These are phyloP conservation scores for Eutolmus rufibarbis DNA, from an alignment of 2,888 invertebrate species.

Conservation along the genomic window DNA sequence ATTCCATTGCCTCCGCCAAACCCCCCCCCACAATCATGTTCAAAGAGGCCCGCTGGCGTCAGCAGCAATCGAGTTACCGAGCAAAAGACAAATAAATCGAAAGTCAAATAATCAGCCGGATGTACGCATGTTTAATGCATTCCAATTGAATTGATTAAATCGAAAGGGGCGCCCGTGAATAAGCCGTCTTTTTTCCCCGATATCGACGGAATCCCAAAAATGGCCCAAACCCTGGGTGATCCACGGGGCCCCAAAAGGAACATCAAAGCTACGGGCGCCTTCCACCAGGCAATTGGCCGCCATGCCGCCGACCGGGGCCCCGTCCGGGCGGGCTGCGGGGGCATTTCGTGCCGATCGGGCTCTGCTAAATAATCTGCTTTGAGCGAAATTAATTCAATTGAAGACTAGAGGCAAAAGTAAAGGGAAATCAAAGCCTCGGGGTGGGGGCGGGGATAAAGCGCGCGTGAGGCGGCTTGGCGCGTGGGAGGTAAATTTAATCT, in stretches of 20 bases:
- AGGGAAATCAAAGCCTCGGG: conserved; percentile 9
- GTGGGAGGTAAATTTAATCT: conserved; percentile 8
- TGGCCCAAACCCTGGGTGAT: background rate
- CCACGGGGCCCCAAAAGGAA: background rate
- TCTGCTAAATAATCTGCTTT: conserved; percentile 18
- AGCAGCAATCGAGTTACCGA: background rate
- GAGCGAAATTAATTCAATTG: conserved; percentile 38
- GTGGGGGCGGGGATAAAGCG: background rate
- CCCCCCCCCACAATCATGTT: background rate
- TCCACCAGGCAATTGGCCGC: background rate
- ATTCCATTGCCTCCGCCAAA: background rate
- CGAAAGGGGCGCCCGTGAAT: background rate
- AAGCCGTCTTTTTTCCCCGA: background rate
- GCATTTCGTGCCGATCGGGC: background rate
- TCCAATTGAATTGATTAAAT: background rate
- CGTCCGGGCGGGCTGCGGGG: background rate
- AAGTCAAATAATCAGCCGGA: background rate
- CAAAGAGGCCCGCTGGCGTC: background rate
- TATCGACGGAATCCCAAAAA: background rate
- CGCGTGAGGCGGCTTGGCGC: background rate
- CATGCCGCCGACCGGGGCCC: background rate
- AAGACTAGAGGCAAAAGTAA: background rate
- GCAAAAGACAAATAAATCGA: conserved; percentile 10
- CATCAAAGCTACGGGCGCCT: background rate
- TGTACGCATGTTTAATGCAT: conserved; percentile 4